Percentiles rank a stretch among this genome's conserved stretches.
Conservation (phyloP, 92 coral and sea anemone genomes). For the Umimayanthus kanabou region DNA sequence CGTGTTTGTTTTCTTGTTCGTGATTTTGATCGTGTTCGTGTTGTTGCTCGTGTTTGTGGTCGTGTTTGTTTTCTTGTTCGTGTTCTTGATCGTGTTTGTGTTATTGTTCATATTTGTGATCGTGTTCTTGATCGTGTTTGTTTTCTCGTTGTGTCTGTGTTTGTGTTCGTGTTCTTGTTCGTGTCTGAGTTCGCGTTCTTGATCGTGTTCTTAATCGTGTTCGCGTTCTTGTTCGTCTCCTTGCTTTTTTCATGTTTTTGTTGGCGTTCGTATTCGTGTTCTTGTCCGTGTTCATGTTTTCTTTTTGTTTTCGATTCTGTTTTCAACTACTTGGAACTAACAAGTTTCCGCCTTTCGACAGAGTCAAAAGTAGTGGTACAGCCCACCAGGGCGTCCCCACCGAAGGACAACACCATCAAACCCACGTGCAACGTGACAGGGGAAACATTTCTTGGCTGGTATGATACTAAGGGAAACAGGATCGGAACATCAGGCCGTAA, state of each 20-base stretch:
- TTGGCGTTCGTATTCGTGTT: not conserved
- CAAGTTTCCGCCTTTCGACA: not conserved
- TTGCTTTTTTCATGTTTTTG: not conserved
- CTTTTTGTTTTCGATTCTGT: not conserved
- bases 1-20: too few species aligned
- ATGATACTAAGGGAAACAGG: not conserved
- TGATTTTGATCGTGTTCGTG: too few species aligned
- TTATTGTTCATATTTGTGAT: too few species aligned
- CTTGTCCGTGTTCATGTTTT: not conserved
- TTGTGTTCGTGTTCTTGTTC: too few species aligned
- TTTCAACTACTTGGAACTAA: not conserved
- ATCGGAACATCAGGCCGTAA: slow-evolving; percentile 11
- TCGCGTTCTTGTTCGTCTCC: not conserved
- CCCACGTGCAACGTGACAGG: not conserved
- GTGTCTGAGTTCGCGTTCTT: too few species aligned
- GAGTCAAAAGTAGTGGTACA: not conserved
- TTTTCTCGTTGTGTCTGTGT: too few species aligned
- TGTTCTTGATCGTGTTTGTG: too few species aligned
- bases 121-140: too few species aligned
- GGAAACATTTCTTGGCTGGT: slow-evolving; percentile 20
- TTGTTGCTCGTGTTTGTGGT: too few species aligned
- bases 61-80: too few species aligned
- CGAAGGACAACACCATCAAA: not conserved
- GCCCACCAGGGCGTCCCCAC: not conserved
- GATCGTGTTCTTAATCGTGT: too few species aligned